Percentiles rank a stretch among this genome's conserved stretches.
phyloP scores from a whole-genome alignment of 2,888 invertebrate species.

The Drosophila tanythrix region DNA sequence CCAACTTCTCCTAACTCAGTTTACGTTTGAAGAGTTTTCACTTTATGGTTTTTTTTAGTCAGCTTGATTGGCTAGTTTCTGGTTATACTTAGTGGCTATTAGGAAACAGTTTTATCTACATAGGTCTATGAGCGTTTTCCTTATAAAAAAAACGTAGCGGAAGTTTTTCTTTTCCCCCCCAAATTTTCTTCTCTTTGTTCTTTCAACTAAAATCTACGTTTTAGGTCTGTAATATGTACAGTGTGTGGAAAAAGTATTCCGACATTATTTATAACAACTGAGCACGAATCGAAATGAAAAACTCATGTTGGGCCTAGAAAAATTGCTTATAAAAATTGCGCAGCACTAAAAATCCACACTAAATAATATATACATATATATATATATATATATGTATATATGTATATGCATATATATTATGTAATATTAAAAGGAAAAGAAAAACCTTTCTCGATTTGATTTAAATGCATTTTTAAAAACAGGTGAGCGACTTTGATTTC shows the following conservation, averaged over 20 bases:
- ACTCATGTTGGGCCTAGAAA: conserved; percentile 69
- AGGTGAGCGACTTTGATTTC: conserved; percentile 77
- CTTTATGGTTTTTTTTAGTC: conserved; percentile 37
- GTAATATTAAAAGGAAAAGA: conserved; percentile 64
- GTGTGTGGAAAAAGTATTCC: conserved; percentile 51
- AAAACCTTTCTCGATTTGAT: conserved; percentile 49
- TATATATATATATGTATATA: conserved; percentile 7
- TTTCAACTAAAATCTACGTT: conserved; percentile 50
- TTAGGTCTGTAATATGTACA: conserved; percentile 55
- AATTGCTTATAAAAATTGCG: conserved; percentile 79
- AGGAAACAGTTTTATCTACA: conserved; percentile 80
- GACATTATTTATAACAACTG: conserved; percentile 32
- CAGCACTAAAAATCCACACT: conserved; percentile 35
- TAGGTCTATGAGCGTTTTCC: conserved; percentile 75
- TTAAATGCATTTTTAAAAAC: conserved; percentile 80
- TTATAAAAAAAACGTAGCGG: conserved; percentile 57
- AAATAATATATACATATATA: conserved; percentile 18
- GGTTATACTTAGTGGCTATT: conserved; percentile 71
- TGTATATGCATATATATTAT: conserved; percentile 6
- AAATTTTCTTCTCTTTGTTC: not conserved
- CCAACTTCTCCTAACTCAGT: conserved; percentile 10
- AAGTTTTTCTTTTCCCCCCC: conserved; percentile 35
- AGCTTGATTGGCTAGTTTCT: conserved; percentile 61
- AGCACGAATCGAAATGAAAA: conserved; percentile 45
- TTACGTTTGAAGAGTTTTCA: conserved; percentile 15